Base-by-base conservation (phyloP, 2,113 vertebrate species). In the Rynchops niger region DNA sequence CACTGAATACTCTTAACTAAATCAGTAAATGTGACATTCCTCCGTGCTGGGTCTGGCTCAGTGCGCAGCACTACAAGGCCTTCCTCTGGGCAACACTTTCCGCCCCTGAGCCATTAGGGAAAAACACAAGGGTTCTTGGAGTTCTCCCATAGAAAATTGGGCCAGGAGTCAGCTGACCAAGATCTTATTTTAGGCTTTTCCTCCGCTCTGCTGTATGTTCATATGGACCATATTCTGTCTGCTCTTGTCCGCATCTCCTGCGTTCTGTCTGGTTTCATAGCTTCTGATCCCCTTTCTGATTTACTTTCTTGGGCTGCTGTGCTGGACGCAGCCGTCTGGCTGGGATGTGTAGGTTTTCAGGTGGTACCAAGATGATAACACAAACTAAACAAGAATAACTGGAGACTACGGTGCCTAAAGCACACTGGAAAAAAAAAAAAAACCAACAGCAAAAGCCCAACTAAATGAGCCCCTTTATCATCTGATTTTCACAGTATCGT, bases 141-240 rank as follows among this genome's bases (percentile, higher is more conserved):
- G 86, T 42, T 80, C n/a, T 81, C 53, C 15, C n/a, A 3, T 63
- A 77, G 62, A 73, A 86, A 90, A 83, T 9, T 42, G n/a, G 42
- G 38, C 59, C n/a, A 66, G 42, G 61, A 93, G 26, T 91, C 84
- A 82, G 77, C 42, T 84, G 86, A 89, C 61, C 34, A 47, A 50
- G 42, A 36, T 82, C 77, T 91, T 89, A 71, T 72, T 94, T 91
- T 74, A 82, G 82, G 52, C 70, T 93, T 92, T 89, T 87, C 62
- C 38, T 91, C 61, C 62, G 27, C 63, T 92, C 38, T 90, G 65
- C 55, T 40, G 4, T n/a, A 7, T 79, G 47, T 89, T 89, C 43
- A 6, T 87, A 62, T 52, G 56, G 70, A 76, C 79, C 5, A 25
- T 42, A 93, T 95, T 84, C 45, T 93, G 30, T 45, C 88, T 88